A percentile compares a stretch with the other conserved stretches of the same genome.
Evolutionary conservation across 1,140 invertebrate genomes (phyloP).

Genomic region (Brachionus paranguensis): DNA sequence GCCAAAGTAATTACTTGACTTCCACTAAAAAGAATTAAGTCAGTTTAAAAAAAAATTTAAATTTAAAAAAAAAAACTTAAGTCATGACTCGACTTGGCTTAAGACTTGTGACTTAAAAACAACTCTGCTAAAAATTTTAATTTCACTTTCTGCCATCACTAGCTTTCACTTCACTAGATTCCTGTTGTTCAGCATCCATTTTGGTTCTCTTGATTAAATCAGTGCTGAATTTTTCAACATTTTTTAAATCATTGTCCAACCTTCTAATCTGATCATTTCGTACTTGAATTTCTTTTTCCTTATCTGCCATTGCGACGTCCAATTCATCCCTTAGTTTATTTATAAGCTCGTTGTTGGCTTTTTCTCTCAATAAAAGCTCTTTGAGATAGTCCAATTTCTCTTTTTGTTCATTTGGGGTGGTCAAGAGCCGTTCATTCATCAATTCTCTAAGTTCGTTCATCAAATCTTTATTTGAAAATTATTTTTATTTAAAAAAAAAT

Average conservation of each 20-base stretch:
- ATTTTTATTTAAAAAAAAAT: neutral
- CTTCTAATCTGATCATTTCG: constrained; percentile 32
- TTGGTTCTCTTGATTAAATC: constrained; percentile 35
- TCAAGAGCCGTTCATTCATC: constrained; percentile 29
- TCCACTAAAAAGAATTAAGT: too few species aligned
- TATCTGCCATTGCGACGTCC: neutral
- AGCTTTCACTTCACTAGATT: constrained; percentile 11
- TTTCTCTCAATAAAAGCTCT: constrained; percentile 30
- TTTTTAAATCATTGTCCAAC: constrained; percentile 31
- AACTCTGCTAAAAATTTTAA: too few species aligned
- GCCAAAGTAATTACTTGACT: too few species aligned
- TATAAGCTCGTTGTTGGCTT: constrained; percentile 2
- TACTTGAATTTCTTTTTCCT: constrained; percentile 35
- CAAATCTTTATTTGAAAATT: neutral
- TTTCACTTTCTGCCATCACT: constrained; percentile 31
- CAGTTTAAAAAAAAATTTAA: too few species aligned
- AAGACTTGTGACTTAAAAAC: too few species aligned
- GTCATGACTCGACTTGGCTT: too few species aligned
- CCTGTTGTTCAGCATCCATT: constrained; percentile 38
- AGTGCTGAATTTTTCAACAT: constrained; percentile 31
- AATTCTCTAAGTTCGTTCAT: constrained; percentile 21
- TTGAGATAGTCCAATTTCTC: constrained; percentile 36
- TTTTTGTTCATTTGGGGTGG: constrained; percentile 31
- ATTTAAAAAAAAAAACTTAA: too few species aligned
- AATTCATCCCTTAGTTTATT: constrained; percentile 10